Conservation (phyloP, 2,797 vertebrate species). For the Thamnophis elegans region DNA sequence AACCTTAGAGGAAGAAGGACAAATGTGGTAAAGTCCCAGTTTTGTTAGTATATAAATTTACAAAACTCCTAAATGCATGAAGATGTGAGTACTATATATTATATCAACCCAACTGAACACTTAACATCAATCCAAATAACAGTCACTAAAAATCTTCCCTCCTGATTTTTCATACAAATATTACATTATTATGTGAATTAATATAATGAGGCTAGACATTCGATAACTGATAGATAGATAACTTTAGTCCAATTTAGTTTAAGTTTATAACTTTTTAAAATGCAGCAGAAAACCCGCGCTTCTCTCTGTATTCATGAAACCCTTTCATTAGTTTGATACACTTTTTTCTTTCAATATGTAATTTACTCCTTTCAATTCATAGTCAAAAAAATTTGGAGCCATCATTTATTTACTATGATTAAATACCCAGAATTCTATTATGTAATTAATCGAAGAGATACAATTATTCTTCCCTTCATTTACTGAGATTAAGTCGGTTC, state of each 20-base stretch:
- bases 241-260: neutral
- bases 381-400: neutral
- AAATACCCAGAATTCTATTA: slow-evolving; percentile 44
- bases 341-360: neutral
- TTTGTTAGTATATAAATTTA: slow-evolving; percentile 59
- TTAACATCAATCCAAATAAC: slow-evolving; percentile 64
- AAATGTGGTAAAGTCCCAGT: slow-evolving; percentile 7
- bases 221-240: neutral
- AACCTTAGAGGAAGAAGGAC: slow-evolving; percentile 19
- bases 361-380: neutral
- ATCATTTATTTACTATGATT: slow-evolving; percentile 43
- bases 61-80: slow-evolving; percentile 66
- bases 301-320: neutral
- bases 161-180: slow-evolving; percentile 50
- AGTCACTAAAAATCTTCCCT: slow-evolving; percentile 56
- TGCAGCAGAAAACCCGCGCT: slow-evolving; percentile 5
- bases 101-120: slow-evolving; percentile 58
- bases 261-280: neutral
- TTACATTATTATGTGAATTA: slow-evolving; percentile 28
- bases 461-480: slow-evolving; percentile 60
- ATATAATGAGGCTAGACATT: slow-evolving; percentile 33
- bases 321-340: slow-evolving; percentile 2
- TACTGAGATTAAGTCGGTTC: slow-evolving; percentile 59
- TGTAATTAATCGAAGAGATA: slow-evolving; percentile 62
- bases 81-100: slow-evolving; percentile 36